phyloP scores from a whole-genome alignment of 2,888 invertebrate genomes.

The Ectobius pallidus region DNA sequence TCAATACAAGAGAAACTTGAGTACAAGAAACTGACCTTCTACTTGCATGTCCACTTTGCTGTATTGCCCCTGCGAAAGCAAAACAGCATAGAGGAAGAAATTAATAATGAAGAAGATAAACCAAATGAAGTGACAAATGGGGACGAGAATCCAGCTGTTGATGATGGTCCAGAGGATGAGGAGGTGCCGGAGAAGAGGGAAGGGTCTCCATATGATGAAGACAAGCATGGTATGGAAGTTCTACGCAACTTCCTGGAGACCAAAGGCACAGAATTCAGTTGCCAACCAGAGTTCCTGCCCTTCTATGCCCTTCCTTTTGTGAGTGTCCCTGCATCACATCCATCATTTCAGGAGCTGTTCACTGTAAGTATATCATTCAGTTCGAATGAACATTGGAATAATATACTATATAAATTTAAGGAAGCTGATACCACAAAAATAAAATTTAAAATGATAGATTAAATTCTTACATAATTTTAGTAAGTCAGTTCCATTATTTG shows the following conservation, averaged over 20 bases:
- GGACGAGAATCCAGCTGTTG: neutral
- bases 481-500: too few relatives aligned
- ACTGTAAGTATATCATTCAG: conserved; percentile 47
- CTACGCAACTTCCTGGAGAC: conserved; percentile 54
- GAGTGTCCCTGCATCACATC: conserved; percentile 59
- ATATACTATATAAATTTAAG: too few relatives aligned
- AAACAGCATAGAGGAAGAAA: neutral
- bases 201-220: neutral
- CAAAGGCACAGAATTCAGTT: conserved; percentile 57
- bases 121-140: neutral
- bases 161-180: neutral
- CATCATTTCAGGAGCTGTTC: conserved; percentile 60
- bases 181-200: neutral
- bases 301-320: conserved; percentile 64
- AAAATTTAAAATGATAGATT: too few relatives aligned
- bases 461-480: too few relatives aligned
- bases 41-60: conserved; percentile 52
- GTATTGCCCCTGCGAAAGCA: conserved; percentile 46
- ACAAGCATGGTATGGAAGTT: conserved; percentile 49
- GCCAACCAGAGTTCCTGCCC: conserved; percentile 60
- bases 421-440: too few relatives aligned
- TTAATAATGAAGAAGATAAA: neutral
- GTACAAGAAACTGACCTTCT: conserved; percentile 52
- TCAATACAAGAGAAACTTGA: conserved; percentile 47
- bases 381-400: neutral